phyloP scores from a whole-genome alignment of 2,797 vertebrate species.

The Micrastur ruficollis region DNA sequence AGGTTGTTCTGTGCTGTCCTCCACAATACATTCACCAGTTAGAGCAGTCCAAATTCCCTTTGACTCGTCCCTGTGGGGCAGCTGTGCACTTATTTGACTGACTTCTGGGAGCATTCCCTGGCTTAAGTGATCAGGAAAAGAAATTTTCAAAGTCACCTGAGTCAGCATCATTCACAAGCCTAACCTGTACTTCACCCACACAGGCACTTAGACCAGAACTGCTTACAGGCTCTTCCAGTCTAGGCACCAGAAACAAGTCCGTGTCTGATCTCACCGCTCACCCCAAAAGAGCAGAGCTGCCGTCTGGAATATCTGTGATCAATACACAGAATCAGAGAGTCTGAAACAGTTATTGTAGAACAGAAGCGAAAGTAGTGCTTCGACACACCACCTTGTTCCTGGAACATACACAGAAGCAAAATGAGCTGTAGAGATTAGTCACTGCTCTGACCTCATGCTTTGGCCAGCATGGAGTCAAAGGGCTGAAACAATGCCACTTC shows the following conservation, averaged over 20 bases:
- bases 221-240: neutral
- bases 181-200: neutral
- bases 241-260: neutral
- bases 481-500: neutral
- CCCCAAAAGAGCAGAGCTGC: neutral
- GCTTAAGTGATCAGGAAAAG: neutral
- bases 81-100: neutral
- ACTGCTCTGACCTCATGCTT: neutral
- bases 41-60: neutral
- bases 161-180: neutral
- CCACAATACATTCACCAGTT: neutral
- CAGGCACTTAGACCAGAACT: neutral
- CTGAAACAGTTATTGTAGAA: neutral
- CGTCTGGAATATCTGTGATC: neutral
- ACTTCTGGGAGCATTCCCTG: neutral
- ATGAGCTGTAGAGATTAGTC: neutral
- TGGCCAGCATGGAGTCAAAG: neutral
- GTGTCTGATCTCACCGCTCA: neutral
- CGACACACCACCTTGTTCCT: neutral
- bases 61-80: neutral
- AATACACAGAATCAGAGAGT: neutral
- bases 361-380: neutral
- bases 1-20: neutral
- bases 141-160: neutral
- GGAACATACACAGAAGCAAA: neutral